phyloP scores from a whole-genome alignment of 2,797 vertebrate species.

The Periophthalmus magnuspinnatus region DNA sequence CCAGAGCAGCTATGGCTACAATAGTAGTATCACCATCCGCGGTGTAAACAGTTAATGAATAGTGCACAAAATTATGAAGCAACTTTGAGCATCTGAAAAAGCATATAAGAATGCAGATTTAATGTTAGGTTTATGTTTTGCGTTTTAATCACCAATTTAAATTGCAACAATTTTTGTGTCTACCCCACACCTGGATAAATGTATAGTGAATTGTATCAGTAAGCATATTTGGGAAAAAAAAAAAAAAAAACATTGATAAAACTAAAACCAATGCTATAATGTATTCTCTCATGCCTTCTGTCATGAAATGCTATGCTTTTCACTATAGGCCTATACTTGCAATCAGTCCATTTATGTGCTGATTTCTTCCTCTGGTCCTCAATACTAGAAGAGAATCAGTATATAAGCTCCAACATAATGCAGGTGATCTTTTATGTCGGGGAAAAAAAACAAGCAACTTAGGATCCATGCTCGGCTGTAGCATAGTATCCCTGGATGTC shows the following conservation, averaged over 20 bases:
- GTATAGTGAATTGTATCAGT: neutral
- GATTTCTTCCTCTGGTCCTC: neutral
- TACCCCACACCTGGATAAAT: neutral
- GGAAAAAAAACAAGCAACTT: neutral
- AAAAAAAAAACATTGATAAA: neutral
- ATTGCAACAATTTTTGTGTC: neutral
- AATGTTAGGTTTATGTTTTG: too few relatives aligned
- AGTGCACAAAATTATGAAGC: too few relatives aligned
- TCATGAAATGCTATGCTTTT: neutral
- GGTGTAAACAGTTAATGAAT: too few relatives aligned
- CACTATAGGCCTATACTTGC: neutral
- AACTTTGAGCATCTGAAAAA: too few relatives aligned
- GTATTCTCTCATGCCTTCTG: too few relatives aligned
- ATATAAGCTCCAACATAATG: neutral
- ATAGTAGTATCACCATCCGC: too few relatives aligned
- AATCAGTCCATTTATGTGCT: neutral
- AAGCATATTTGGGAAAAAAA: neutral
- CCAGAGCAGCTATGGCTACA: too few relatives aligned
- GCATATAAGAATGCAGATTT: too few relatives aligned
- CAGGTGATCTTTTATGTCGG: neutral
- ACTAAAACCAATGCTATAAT: neutral
- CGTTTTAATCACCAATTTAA: too few relatives aligned
- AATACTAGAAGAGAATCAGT: neutral
- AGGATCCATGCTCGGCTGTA: too few relatives aligned
- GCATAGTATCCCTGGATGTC: neutral